Conservation (phyloP, 2,888 invertebrate genomes). For the Lithophane ornitopus region DNA sequence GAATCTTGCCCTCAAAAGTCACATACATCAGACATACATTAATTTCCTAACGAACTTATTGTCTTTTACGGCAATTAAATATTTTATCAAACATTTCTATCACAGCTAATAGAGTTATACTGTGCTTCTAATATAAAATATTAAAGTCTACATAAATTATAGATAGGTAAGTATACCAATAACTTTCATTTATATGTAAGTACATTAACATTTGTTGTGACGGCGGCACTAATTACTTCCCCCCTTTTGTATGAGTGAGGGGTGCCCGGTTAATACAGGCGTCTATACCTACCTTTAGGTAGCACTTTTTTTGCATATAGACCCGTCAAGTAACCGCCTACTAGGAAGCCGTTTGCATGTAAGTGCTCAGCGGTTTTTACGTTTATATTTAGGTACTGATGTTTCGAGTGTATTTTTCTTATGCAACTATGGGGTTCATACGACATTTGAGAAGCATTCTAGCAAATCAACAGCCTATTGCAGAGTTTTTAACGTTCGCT, state of each 20-base stretch:
- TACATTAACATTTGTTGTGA: background rate
- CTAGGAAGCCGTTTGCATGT: too few species aligned
- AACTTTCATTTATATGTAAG: background rate
- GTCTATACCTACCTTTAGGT: background rate
- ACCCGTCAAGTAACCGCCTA: too few species aligned
- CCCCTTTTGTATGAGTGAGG: background rate
- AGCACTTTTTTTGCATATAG: background rate
- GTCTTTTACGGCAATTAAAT: constrained; percentile 40
- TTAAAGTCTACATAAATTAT: constrained; percentile 10
- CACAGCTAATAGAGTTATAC: constrained; percentile 28
- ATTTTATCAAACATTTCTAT: constrained; percentile 16
- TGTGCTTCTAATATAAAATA: constrained; percentile 30
- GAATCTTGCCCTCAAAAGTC: background rate
- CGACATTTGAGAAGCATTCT: background rate
- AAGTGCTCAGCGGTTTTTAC: too few species aligned
- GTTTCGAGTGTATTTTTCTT: too few species aligned
- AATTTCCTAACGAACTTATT: constrained; percentile 43
- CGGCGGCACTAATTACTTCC: constrained; percentile 15
- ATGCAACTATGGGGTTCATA: too few species aligned
- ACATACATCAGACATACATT: constrained; percentile 2
- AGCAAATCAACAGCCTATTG: background rate
- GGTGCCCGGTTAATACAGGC: background rate
- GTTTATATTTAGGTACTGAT: too few species aligned
- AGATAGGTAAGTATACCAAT: background rate
- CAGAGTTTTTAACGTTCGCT: background rate